These are phyloP conservation scores for Drosophila bifasciata DNA, from an alignment of 1,140 invertebrate species.

Conservation along the genomic window DNA sequence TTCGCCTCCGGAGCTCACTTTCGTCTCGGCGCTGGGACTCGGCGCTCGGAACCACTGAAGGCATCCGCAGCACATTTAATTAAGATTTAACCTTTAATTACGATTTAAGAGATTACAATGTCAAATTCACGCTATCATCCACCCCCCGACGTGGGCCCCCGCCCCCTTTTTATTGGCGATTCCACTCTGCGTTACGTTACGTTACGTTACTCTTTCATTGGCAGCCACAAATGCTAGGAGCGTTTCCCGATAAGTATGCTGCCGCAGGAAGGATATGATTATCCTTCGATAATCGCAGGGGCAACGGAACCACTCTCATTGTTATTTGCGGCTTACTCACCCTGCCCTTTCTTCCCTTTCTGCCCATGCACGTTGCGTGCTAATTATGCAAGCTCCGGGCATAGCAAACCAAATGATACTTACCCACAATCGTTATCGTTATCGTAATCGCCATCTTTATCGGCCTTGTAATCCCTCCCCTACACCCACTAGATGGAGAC, in stretches of 20 bases:
- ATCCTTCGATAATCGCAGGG: slow-evolving; percentile 29
- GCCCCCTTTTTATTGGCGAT: slow-evolving; percentile 15
- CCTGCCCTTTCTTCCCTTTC: not conserved
- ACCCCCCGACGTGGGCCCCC: not conserved
- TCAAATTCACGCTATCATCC: slow-evolving; percentile 54
- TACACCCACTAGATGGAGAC: not conserved
- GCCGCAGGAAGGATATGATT: slow-evolving; percentile 58
- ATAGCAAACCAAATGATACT: slow-evolving; percentile 35
- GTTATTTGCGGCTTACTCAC: not conserved
- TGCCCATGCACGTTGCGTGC: not conserved
- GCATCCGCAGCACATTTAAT: slow-evolving; percentile 61
- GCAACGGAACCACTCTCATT: not conserved
- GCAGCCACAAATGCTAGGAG: slow-evolving; percentile 37
- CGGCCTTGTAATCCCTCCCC: slow-evolving; percentile 25
- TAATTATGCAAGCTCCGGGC: slow-evolving; percentile 34
- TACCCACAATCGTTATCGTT: slow-evolving; percentile 38
- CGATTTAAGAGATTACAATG: slow-evolving; percentile 76
- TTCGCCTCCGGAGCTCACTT: not conserved
- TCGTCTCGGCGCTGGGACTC: slow-evolving; percentile 24
- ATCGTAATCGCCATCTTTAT: slow-evolving; percentile 38
- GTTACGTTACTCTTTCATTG: slow-evolving; percentile 14
- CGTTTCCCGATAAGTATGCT: slow-evolving; percentile 28
- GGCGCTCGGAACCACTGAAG: slow-evolving; percentile 5
- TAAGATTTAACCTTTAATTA: slow-evolving; percentile 80
- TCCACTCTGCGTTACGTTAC: slow-evolving; percentile 17